Percentiles rank a stretch among this genome's conserved stretches.
phyloP scores from a whole-genome alignment of 2,888 invertebrate genomes.

The Danaus chrysippus region DNA sequence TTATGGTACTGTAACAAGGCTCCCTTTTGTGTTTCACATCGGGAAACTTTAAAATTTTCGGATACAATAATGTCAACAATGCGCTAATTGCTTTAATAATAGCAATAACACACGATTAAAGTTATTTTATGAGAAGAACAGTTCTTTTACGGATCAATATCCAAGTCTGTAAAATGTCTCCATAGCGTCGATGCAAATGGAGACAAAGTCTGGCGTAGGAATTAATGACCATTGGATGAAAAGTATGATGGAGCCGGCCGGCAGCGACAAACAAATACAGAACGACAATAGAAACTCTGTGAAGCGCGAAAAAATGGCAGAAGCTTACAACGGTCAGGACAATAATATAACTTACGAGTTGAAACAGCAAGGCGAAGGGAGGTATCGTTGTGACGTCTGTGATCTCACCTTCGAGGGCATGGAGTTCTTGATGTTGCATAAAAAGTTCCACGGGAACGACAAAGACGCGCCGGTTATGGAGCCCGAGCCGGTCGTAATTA shows the following conservation, averaged over 20 bases:
- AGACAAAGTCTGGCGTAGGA: constrained; percentile 64
- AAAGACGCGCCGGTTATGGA: constrained; percentile 61
- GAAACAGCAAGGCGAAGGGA: constrained; percentile 52
- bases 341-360: constrained; percentile 58
- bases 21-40: constrained; percentile 71
- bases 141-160: constrained; percentile 65
- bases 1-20: constrained; percentile 78
- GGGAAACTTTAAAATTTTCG: constrained; percentile 60
- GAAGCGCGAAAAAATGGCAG: constrained; percentile 73
- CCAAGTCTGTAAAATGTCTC: constrained; percentile 48
- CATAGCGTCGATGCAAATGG: constrained; percentile 63
- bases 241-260: constrained; percentile 73
- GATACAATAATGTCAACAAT: constrained; percentile 68
- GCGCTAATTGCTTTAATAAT: constrained; percentile 50
- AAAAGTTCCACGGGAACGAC: constrained; percentile 70
- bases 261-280: constrained; percentile 56
- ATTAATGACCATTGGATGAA: constrained; percentile 72
- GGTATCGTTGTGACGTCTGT: constrained; percentile 68
- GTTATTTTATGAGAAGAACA: constrained; percentile 42
- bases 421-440: constrained; percentile 68
- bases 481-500: constrained; percentile 49
- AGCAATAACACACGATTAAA: constrained; percentile 40
- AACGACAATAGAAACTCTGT: constrained; percentile 57
- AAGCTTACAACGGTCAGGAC: constrained; percentile 58
- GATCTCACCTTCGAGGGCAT: constrained; percentile 69